Evolutionary conservation across 2,888 invertebrate genomes (phyloP).

Genomic region (Automeris io): DNA sequence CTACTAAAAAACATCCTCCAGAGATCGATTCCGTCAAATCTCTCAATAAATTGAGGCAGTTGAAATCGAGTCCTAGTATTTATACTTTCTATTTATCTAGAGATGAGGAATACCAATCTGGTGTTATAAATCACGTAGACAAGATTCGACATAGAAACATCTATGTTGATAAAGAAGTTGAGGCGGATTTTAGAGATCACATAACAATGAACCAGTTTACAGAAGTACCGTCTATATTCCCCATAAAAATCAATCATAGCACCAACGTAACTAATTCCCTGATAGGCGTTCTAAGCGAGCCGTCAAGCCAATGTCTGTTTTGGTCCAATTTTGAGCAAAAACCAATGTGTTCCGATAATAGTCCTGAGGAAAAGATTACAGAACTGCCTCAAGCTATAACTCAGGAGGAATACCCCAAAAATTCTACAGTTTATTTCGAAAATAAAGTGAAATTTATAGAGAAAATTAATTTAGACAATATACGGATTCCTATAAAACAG

Average conservation of each 20-base stretch:
- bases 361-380: conserved; percentile 16
- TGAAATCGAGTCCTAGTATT: conserved; percentile 37
- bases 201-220: conserved; percentile 33
- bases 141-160: conserved; percentile 14
- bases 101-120: conserved; percentile 8
- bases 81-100: conserved; percentile 37
- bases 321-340: conserved; percentile 12
- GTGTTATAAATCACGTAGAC: not conserved
- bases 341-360: conserved; percentile 2
- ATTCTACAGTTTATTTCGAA: conserved; percentile 4
- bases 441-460: conserved; percentile 13
- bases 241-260: conserved; percentile 24
- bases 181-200: conserved; percentile 26
- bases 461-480: not conserved
- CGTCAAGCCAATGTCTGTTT: conserved; percentile 36
- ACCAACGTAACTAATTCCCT: conserved; percentile 34
- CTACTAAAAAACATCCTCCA: conserved; percentile 20
- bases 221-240: conserved; percentile 38
- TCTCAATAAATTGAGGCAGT: conserved; percentile 33
- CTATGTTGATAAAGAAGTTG: conserved; percentile 46
- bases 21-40: conserved; percentile 38
- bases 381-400: conserved; percentile 20
- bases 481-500: not conserved
- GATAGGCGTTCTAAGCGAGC: conserved; percentile 27
- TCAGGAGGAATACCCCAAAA: conserved; percentile 7